These are phyloP conservation scores for Mus spretus DNA, from an alignment of 2,797 vertebrate genomes.

Conservation along the genomic window DNA sequence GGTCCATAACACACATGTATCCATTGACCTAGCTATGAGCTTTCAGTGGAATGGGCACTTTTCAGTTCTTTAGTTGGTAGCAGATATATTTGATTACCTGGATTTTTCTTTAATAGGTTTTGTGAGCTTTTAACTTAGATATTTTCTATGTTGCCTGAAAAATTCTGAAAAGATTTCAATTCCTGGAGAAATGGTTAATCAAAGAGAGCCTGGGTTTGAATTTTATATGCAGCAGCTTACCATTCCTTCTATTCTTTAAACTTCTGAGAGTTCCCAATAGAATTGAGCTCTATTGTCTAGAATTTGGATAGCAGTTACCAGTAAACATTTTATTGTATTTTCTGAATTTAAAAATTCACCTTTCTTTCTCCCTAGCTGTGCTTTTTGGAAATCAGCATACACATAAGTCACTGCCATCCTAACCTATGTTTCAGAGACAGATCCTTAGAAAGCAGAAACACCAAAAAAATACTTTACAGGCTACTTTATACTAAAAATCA, in stretches of 20 bases:
- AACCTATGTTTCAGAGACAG: not conserved
- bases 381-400: not conserved
- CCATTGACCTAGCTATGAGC: not conserved
- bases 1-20: accelerated
- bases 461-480: not conserved
- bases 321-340: not conserved
- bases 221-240: accelerated
- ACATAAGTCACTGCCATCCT: not conserved
- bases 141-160: not conserved
- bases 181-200: not conserved
- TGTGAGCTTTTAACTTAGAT: not conserved
- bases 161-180: not conserved
- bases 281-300: not conserved
- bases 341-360: not conserved
- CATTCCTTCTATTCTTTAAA: not conserved
- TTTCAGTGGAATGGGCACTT: not conserved
- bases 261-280: not conserved
- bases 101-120: not conserved
- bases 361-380: not conserved
- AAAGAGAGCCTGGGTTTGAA: not conserved
- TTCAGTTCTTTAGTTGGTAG: not conserved
- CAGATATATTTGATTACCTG: accelerated
- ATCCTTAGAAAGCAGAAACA: not conserved
- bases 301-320: not conserved
- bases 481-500: not conserved